A percentile compares a stretch with the other conserved stretches of the same genome.
Evolutionary conservation across 2,113 vertebrate genomes (phyloP).

Genomic region (Sinocyclocheilus grahami): DNA sequence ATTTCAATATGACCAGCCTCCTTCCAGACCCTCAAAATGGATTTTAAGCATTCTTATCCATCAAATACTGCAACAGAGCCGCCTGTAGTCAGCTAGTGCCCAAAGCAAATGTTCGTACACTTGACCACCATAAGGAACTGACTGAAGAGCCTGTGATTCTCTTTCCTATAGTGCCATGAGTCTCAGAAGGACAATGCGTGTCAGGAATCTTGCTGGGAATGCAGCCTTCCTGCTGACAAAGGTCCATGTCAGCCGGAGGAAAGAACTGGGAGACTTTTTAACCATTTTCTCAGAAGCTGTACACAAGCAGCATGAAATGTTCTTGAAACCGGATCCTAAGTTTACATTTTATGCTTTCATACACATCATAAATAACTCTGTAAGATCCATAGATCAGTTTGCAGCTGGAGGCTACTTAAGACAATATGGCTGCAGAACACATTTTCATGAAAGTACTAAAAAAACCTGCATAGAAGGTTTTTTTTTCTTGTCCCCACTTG

Average conservation of each 20-base stretch:
- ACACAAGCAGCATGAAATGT: not conserved
- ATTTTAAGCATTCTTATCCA: not conserved
- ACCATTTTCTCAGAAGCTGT: not conserved
- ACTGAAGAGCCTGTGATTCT: not conserved
- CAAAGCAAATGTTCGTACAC: not conserved
- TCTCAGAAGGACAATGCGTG: not conserved
- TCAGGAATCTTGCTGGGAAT: not conserved
- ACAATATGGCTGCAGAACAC: not conserved
- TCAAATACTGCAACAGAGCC: not conserved
- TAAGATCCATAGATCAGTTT: not conserved
- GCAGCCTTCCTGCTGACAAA: not conserved
- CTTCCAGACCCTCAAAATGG: not conserved
- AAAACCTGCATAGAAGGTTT: no score
- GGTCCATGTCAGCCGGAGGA: not conserved
- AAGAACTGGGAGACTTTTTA: not conserved
- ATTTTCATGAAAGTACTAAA: no score
- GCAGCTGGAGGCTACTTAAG: not conserved
- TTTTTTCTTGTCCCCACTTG: no score
- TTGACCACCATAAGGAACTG: not conserved
- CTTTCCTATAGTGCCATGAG: not conserved
- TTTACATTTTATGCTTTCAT: not conserved
- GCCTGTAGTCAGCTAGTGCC: not conserved
- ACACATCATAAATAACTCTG: not conserved
- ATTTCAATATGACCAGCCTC: no score
- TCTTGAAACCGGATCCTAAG: not conserved